Evolutionary conservation across 2,113 vertebrate species (phyloP).

Genomic region (Ctenomys sociabilis): DNA sequence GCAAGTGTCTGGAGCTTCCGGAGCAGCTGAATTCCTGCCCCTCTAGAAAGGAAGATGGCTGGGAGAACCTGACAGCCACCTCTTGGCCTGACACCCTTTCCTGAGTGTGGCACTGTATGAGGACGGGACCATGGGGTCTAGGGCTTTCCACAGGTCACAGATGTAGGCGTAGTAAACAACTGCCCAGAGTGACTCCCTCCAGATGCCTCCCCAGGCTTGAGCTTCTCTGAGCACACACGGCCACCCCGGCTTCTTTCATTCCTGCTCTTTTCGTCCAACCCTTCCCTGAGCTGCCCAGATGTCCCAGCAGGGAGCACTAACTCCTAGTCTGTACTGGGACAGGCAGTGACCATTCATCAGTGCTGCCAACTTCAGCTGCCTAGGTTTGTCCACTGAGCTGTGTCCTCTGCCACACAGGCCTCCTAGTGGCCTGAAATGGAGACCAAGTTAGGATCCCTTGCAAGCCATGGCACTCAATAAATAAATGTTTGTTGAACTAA

Average conservation of each 20-base stretch:
- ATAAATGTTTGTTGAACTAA: neutral
- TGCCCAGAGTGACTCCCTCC: neutral
- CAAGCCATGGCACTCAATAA: neutral
- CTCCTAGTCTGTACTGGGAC: neutral
- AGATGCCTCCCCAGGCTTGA: neutral
- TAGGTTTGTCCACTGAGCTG: neutral
- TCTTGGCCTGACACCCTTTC: neutral
- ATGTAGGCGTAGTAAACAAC: neutral
- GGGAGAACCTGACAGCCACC: neutral
- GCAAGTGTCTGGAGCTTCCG: neutral
- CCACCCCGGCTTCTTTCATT: neutral
- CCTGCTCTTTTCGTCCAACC: neutral
- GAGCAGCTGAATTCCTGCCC: neutral
- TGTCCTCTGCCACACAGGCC: fast-evolving
- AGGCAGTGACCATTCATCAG: fast-evolving
- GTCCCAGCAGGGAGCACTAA: neutral
- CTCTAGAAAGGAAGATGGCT: neutral
- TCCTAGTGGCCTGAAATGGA: neutral
- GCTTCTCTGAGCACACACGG: neutral
- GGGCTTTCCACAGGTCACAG: neutral
- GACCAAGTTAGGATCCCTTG: neutral
- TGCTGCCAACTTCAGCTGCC: neutral
- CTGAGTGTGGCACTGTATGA: neutral
- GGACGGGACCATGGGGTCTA: fast-evolving
- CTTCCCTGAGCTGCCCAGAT: neutral